A percentile compares a stretch with the other conserved stretches of the same genome.
phyloP scores from a whole-genome alignment of 2,113 vertebrate species.

The Penelope pileata region DNA sequence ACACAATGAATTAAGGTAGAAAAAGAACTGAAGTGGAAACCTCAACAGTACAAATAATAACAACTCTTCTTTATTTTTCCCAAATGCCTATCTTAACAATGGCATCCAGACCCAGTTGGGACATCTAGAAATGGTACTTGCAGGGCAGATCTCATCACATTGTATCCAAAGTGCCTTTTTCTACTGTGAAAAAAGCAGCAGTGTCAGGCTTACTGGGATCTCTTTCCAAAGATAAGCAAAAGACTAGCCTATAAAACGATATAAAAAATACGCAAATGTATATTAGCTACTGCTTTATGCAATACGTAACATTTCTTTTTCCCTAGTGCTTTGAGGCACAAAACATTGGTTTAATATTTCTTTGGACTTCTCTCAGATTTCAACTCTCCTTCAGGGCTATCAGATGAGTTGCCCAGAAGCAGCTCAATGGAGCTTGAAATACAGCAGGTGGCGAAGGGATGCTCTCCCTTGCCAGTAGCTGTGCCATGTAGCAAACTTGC shows the following conservation, averaged over 20 bases:
- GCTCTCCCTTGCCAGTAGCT: not conserved
- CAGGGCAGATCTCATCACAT: not conserved
- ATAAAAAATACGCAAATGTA: not conserved
- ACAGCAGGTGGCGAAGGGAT: slow-evolving; percentile 6
- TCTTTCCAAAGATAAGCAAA: not conserved
- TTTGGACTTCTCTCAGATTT: not conserved
- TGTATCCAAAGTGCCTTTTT: not conserved
- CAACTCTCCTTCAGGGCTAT: slow-evolving; percentile 6
- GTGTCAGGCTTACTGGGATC: not conserved
- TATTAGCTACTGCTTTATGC: not conserved
- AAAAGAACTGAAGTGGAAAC: not conserved
- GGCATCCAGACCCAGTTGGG: not conserved
- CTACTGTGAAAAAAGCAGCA: not conserved
- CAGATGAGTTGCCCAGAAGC: not conserved
- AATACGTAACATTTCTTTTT: not conserved
- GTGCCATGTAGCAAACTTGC: not conserved
- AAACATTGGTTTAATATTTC: not conserved
- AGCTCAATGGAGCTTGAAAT: slow-evolving; percentile 17
- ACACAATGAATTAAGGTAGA: not conserved
- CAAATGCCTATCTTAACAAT: not conserved
- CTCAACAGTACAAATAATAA: not conserved
- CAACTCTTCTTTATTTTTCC: not conserved
- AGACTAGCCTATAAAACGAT: not conserved
- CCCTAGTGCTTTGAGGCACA: not conserved
- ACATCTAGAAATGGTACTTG: not conserved